A percentile compares a stretch with the other conserved stretches of the same genome.
Evolutionary conservation across 1,140 invertebrate genomes (phyloP).

Genomic region (Ceratosolen solmsi): DNA sequence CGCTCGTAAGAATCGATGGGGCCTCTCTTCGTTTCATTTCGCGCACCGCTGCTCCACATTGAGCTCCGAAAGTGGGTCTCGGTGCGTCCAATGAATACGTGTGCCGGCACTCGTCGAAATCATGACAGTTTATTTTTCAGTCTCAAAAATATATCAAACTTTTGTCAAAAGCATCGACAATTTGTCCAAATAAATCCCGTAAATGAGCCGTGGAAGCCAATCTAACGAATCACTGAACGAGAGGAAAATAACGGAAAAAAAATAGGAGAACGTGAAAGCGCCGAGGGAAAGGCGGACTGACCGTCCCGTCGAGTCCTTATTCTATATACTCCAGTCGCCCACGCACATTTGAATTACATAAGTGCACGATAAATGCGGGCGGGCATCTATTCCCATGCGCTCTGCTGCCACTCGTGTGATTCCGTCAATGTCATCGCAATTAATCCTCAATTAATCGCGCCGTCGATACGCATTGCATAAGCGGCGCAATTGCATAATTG

Average conservation of each 20-base stretch:
- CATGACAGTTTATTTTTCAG: no score
- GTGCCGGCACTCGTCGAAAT: conserved; percentile 7
- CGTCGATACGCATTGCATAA: neutral
- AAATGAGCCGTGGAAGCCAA: no score
- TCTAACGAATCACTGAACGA: no score
- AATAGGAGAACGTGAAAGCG: no score
- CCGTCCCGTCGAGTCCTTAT: no score
- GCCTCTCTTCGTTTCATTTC: conserved; percentile 4
- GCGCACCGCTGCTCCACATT: neutral
- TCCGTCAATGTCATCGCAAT: neutral
- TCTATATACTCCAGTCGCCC: neutral
- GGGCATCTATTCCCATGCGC: neutral
- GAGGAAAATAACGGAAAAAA: no score
- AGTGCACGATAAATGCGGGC: neutral
- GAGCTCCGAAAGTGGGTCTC: conserved; percentile 20
- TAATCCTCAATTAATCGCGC: neutral
- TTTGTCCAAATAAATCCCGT: no score
- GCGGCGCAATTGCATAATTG: neutral
- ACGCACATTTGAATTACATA: neutral
- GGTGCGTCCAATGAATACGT: neutral
- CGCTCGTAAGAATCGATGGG: neutral
- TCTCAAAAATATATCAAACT: no score
- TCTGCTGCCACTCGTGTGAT: neutral
- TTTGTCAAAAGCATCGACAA: no score
- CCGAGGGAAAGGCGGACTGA: no score